phyloP scores from a whole-genome alignment of 2,888 invertebrate genomes.

The Drosophila fungiperda region DNA sequence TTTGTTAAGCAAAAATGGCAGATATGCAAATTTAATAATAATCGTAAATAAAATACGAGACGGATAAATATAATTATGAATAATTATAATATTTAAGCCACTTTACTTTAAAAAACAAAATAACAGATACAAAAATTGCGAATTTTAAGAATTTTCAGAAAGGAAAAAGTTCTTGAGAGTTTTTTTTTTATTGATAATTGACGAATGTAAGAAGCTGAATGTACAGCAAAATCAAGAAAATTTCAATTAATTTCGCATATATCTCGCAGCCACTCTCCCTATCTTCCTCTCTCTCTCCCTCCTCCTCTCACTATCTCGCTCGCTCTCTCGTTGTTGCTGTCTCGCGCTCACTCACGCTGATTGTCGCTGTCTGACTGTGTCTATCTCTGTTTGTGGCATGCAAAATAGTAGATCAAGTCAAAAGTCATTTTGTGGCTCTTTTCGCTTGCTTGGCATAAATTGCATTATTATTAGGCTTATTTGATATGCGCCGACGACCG shows the following conservation, averaged over 20 bases:
- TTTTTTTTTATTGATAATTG: slow-evolving; percentile 1
- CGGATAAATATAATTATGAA: neutral
- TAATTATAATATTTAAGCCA: neutral
- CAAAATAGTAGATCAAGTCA: slow-evolving; percentile 67
- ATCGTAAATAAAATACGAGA: neutral
- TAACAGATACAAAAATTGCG: neutral
- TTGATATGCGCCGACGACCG: slow-evolving; percentile 75
- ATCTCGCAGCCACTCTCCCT: neutral
- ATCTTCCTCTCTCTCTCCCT: neutral
- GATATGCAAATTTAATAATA: rapidly evolving
- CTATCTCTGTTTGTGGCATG: slow-evolving; percentile 3
- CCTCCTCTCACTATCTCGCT: neutral
- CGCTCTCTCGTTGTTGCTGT: neutral
- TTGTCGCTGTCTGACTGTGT: neutral
- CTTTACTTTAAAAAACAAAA: neutral
- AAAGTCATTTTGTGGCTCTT: slow-evolving; percentile 64
- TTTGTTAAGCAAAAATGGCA: neutral
- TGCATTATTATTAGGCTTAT: slow-evolving; percentile 79
- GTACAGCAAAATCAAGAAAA: slow-evolving; percentile 5
- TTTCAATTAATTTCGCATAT: slow-evolving; percentile 23
- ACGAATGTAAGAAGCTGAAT: slow-evolving; percentile 4
- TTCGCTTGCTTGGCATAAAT: slow-evolving; percentile 73
- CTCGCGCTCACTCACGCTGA: too few species aligned
- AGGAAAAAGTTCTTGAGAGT: neutral
- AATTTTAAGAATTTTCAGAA: neutral